Base-by-base conservation (phyloP, 2,797 vertebrate species). In the Megaceryle alcyon region DNA sequence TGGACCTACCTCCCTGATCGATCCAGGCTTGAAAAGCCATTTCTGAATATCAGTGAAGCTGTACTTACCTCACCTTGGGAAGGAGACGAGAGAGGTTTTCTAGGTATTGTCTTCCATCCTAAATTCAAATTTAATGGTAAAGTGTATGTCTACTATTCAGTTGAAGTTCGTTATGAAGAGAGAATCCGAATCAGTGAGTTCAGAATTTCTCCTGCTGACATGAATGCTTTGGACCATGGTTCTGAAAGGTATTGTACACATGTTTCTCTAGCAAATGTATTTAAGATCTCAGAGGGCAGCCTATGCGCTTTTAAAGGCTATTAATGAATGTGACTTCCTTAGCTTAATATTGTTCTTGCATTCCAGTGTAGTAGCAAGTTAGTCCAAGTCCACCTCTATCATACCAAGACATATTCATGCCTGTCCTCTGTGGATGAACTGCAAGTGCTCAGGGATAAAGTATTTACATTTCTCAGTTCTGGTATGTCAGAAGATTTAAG, bases 111-210 rank as follows among this genome's bases (percentile, higher is more conserved):
- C 92, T 99, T 99, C 94, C 99, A 99, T 95, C 99, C 99, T 26
- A 88, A 97, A 71, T 98, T 98, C 98, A 99, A 98, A 85, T 98
- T 98, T 97, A 99, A 98, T 14, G 98, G 99, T 73, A 99, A 98
- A 96, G 96, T 99, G 83, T 99, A 99, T 12, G 98, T 99, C 78
- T 99, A 99, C 96, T 99, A 99, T 96, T 99, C 99, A 1, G 97
- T 99, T 95, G 98, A 99, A 96, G 97, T 99, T 53, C 97, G 89
- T 75, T 97, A 98, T 25, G 98, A 98, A 41, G 99, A 99, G 97
- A 98, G 98, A 96, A 99, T 99, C 94, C 98, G 99, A 92, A 99
- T 99, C 97, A 99, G 99, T 88, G 99, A 99, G 98, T 99, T 99
- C 98, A 98, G 88, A 81, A 98, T 99, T 95, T 99, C 98, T 8